Percentiles rank a stretch among this genome's conserved stretches.
These are phyloP conservation scores for Bostrychus sinensis DNA, from an alignment of 2,113 vertebrate species.

Conservation along the genomic window DNA sequence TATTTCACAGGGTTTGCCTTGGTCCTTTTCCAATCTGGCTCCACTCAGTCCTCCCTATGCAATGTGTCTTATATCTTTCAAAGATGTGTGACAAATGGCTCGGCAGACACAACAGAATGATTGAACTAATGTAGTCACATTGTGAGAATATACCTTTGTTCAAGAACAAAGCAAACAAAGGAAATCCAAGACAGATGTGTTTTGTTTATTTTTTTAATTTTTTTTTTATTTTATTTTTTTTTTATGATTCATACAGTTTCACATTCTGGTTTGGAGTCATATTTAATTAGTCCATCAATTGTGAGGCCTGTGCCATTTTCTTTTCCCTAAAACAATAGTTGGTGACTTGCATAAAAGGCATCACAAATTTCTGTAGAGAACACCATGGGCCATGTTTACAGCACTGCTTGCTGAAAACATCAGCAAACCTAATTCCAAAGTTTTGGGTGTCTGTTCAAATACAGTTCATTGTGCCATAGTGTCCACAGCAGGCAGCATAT, in stretches of 20 bases:
- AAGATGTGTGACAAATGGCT: slow-evolving; percentile 14
- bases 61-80: slow-evolving; percentile 17
- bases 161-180: not conserved
- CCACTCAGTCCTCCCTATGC: slow-evolving; percentile 9
- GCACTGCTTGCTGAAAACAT: too few species aligned
- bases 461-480: too few species aligned
- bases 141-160: slow-evolving; percentile 2
- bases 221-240: too few species aligned
- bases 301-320: not conserved
- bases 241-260: not conserved
- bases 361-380: too few species aligned
- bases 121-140: not conserved
- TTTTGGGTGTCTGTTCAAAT: too few species aligned
- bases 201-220: too few species aligned
- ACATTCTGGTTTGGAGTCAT: not conserved
- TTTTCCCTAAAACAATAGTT: too few species aligned
- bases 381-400: too few species aligned
- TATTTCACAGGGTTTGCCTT: slow-evolving; percentile 28
- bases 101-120: not conserved
- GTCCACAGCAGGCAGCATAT: too few species aligned
- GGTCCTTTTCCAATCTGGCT: slow-evolving; percentile 8
- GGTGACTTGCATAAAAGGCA: too few species aligned
- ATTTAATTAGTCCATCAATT: not conserved
- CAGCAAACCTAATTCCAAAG: too few species aligned
- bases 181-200: too few species aligned